Base-by-base conservation (phyloP, 2,797 vertebrate species). In the Phyllotis vaccarum region DNA sequence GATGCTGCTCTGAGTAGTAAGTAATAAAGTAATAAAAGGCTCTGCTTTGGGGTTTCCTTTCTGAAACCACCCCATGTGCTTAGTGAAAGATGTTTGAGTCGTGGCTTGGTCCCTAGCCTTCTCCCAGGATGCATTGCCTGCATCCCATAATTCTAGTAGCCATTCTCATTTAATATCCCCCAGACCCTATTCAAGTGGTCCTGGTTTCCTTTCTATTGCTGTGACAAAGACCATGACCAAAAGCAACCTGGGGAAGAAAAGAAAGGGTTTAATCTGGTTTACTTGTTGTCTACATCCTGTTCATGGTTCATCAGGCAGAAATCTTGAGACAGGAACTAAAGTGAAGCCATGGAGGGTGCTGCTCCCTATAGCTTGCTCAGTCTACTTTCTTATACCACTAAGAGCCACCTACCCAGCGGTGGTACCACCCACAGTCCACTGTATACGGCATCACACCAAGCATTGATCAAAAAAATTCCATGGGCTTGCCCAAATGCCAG, bases 1-100 rank as follows among this genome's bases (percentile, higher is more conserved):
- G 5, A 49, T 49, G 5, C 43, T 22, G 17, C 29, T 19, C 56
- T 40, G 49, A 0, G 9, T 0, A 1, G n/a, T 6, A 66, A 31
- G 14, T 58, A 31, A 43, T 31, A 34, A 46, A 27, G 37, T 46
- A 43, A 49, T 52, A 52, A 10, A 34, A 43, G 27, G 27, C 22
- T 81, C 64, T 66, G n/a, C 17, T 64, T 37, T 27, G 80, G n/a
- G 16, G 17, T 16, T 24, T 14, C 68, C 76, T 37, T 46, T 54
- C 62, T 21, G 52, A 62, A 81, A 10, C 10, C 14, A 10, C 5
- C 34, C 29, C 1, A 4, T 11, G 14, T 40, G 49, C 24, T 85
- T 40, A 43, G 19, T 8, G 27, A 58, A 22, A 58, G 17, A 31
- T 54, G 5, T 13, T 3, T 1, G 2, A 29, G 10, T 58, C 46